Evolutionary conservation across 2,113 vertebrate genomes (phyloP).

Genomic region (Vulpes lagopus): DNA sequence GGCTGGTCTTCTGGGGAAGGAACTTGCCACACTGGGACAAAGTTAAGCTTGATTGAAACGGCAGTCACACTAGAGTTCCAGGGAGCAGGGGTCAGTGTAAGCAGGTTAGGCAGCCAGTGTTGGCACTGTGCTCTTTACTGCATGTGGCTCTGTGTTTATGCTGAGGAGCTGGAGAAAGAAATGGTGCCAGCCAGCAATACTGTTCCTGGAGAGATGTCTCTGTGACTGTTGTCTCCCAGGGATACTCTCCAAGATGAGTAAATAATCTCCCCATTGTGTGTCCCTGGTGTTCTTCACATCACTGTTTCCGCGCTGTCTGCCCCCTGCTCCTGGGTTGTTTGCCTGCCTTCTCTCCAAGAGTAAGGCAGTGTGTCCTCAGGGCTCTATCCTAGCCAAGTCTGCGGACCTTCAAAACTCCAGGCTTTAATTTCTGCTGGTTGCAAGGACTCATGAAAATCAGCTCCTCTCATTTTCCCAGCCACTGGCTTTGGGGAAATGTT

Average conservation of each 20-base stretch:
- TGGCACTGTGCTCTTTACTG: not conserved
- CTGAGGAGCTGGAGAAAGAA: not conserved
- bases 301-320: not conserved
- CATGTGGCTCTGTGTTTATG: not conserved
- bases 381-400: not conserved
- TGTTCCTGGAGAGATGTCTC: not conserved
- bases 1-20: not conserved
- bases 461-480: not conserved
- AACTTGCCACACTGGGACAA: not conserved
- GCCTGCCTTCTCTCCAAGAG: not conserved
- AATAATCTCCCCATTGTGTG: not conserved
- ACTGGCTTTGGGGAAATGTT: not conserved
- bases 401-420: not conserved
- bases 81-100: not conserved
- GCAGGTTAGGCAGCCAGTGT: no score
- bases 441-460: not conserved
- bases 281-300: not conserved
- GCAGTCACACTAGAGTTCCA: not conserved
- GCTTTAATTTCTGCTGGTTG: not conserved
- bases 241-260: not conserved
- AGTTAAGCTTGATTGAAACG: not conserved
- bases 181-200: not conserved
- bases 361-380: not conserved
- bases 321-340: not conserved
- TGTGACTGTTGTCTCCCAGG: not conserved